Evolutionary conservation across 1,140 invertebrate genomes (phyloP).

Genomic region (Mercenaria mercenaria): DNA sequence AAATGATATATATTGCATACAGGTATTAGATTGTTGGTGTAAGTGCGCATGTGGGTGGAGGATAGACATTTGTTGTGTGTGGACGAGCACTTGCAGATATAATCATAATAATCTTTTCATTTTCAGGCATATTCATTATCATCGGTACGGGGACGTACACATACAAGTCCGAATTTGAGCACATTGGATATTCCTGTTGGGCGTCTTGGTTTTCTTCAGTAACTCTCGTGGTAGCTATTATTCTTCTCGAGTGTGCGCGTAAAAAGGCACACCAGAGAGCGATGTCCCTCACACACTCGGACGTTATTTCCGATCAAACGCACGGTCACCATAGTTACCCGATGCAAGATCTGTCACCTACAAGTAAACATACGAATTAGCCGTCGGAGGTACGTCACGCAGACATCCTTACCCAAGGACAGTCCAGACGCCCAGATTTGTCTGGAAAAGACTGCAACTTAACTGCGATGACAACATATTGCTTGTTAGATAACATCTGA

Average conservation of each 20-base stretch:
- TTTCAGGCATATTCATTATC: slow-evolving; percentile 5
- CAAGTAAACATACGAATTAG: not conserved
- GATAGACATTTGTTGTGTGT: no score
- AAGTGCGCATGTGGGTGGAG: no score
- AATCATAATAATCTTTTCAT: no score
- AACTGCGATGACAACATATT: no score
- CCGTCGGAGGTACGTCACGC: not conserved
- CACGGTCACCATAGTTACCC: not conserved
- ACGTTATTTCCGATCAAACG: not conserved
- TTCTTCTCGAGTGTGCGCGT: not conserved
- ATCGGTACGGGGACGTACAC: not conserved
- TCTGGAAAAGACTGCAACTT: no score
- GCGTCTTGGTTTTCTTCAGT: not conserved
- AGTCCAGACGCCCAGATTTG: no score
- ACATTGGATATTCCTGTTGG: slow-evolving; percentile 11
- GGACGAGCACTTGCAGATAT: no score
- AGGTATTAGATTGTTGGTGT: no score
- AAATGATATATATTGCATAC: no score
- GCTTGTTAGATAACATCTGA: no score
- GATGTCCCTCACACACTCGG: no score
- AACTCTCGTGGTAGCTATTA: not conserved
- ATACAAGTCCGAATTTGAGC: not conserved
- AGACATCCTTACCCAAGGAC: no score
- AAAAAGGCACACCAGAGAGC: not conserved
- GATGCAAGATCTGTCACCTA: not conserved